Conservation (phyloP, 2,113 vertebrate species). For the Terrapene triunguis region DNA sequence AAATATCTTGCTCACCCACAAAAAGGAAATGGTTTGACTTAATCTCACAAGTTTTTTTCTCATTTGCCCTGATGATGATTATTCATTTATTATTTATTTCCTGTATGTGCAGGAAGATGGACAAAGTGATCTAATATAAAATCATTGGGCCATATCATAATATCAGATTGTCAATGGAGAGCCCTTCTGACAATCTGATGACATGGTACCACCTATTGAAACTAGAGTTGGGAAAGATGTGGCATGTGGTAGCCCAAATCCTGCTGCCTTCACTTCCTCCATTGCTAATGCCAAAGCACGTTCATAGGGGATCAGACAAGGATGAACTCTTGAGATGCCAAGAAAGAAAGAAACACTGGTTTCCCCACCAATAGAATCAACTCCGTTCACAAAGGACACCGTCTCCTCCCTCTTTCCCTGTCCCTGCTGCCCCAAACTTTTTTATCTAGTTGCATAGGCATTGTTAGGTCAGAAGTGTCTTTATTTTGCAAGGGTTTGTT, state of each 20-base stretch:
- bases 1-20: constrained; percentile 40
- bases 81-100: background rate
- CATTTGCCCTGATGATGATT: background rate
- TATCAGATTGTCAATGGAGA: background rate
- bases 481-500: constrained; percentile 12
- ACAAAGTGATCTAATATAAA: background rate
- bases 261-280: background rate
- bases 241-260: background rate
- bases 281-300: background rate
- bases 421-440: background rate
- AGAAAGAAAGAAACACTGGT: background rate
- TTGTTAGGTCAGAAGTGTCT: constrained; percentile 48
- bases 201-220: background rate
- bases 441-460: background rate
- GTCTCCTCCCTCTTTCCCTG: background rate
- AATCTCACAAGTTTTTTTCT: constrained; percentile 10
- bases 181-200: background rate
- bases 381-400: background rate
- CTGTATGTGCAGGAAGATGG: background rate
- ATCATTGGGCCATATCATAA: background rate
- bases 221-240: background rate
- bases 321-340: background rate
- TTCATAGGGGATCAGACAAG: background rate
- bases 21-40: constrained; percentile 48
- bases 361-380: background rate